phyloP scores from a whole-genome alignment of 2,113 vertebrate genomes.

The Trochalopteron elliotii region DNA sequence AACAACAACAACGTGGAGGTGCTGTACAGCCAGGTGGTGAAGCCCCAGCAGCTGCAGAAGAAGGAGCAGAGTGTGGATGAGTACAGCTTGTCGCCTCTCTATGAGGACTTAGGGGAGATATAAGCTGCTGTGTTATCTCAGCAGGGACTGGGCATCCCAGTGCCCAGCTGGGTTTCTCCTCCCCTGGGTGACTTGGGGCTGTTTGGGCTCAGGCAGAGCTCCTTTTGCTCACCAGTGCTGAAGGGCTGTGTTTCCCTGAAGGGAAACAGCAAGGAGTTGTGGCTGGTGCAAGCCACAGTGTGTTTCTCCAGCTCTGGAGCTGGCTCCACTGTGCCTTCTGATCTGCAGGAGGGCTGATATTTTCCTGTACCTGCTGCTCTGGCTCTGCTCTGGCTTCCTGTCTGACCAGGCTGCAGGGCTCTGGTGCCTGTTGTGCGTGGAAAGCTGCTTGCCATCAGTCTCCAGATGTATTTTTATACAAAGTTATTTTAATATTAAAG shows the following conservation, averaged over 20 bases:
- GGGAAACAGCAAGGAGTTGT: not conserved
- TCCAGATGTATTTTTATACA: constrained; percentile 53
- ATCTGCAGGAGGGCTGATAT: not conserved
- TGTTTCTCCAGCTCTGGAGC: not conserved
- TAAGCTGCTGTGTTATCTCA: not conserved
- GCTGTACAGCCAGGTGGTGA: constrained; percentile 86
- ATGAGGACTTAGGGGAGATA: constrained; percentile 60
- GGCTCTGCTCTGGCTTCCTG: not conserved
- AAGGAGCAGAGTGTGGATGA: constrained; percentile 63
- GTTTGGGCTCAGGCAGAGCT: not conserved
- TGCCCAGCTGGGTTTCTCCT: not conserved
- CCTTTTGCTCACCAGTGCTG: not conserved
- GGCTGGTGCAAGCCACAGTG: not conserved
- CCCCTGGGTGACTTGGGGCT: rapidly evolving
- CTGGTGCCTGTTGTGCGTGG: not conserved
- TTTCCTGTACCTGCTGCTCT: not conserved
- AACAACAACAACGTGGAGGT: constrained; percentile 74
- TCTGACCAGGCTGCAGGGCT: not conserved
- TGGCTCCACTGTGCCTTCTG: not conserved
- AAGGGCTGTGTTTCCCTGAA: not conserved
- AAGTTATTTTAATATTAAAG: constrained; percentile 67
- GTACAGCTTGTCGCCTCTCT: constrained; percentile 26
- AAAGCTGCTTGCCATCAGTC: not conserved
- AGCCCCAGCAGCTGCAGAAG: not conserved
- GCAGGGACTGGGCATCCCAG: not conserved